These are phyloP conservation scores for Carassius gibelio DNA, from an alignment of 2,113 vertebrate genomes.

Conservation along the genomic window DNA sequence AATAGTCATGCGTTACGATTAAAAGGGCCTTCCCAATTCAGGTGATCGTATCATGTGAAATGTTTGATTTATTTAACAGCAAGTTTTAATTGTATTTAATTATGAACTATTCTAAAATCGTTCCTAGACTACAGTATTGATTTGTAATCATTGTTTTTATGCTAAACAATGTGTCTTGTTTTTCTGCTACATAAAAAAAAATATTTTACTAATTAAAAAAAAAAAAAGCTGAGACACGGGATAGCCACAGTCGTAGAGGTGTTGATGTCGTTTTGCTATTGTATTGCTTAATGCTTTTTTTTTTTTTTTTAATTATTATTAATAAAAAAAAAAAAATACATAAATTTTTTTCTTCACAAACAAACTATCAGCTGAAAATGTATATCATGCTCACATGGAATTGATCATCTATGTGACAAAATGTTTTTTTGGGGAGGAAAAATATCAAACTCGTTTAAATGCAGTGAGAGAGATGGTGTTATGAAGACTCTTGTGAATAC, in stretches of 20 bases:
- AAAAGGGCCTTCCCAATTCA: not conserved
- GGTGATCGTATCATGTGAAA: conserved; percentile 7
- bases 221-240: not conserved
- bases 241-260: not conserved
- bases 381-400: not conserved
- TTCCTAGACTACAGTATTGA: not conserved
- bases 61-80: conserved; percentile 24
- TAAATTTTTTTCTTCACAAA: not conserved
- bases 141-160: not conserved
- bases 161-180: not conserved
- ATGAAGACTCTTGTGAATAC: conserved; percentile 58
- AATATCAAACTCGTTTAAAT: conserved; percentile 56
- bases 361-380: not conserved
- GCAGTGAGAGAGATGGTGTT: conserved; percentile 55
- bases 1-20: not conserved
- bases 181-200: not conserved
- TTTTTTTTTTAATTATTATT: not conserved
- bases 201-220: conserved; percentile 14
- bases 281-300: not conserved
- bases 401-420: conserved; percentile 18
- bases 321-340: too few relatives aligned
- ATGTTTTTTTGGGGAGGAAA: conserved; percentile 13
- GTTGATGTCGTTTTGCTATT: not conserved
- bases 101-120: not conserved
- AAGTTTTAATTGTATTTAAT: conserved; percentile 1